Evolutionary conservation across 1,140 invertebrate species (phyloP).

Genomic region (Hestina assimilis): DNA sequence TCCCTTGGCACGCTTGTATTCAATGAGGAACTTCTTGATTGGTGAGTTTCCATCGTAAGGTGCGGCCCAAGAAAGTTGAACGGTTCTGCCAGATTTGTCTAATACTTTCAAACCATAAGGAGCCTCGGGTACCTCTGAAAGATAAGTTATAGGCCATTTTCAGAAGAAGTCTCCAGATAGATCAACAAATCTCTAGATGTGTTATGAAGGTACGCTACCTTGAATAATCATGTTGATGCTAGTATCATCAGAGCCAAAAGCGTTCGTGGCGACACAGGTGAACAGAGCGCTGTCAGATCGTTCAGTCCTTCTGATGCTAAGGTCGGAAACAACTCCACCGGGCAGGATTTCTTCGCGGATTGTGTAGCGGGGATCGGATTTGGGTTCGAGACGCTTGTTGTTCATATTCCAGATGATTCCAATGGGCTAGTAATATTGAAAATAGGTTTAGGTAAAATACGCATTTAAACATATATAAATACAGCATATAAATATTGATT

Average conservation of each 20-base stretch:
- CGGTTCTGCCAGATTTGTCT: conserved; percentile 93
- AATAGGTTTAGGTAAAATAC: not conserved
- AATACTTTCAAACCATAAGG: conserved; percentile 94
- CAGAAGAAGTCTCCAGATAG: too few species aligned
- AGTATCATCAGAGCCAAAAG: conserved; percentile 96
- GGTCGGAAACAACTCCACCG: conserved; percentile 91
- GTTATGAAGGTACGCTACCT: conserved; percentile 80
- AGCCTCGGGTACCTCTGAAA: conserved; percentile 93
- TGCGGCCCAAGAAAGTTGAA: conserved; percentile 94
- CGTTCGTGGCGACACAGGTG: conserved; percentile 96
- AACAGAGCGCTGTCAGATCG: conserved; percentile 95
- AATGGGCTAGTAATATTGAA: conserved; percentile 82
- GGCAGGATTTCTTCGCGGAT: conserved; percentile 93
- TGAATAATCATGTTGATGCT: conserved; percentile 97
- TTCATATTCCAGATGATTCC: conserved; percentile 98
- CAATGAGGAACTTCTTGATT: conserved; percentile 93
- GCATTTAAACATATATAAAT: conserved; percentile 3
- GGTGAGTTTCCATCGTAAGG: conserved; percentile 98
- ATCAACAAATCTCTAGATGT: too few species aligned
- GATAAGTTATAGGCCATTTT: too few species aligned
- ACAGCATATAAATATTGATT: not conserved
- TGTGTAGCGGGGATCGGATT: conserved; percentile 92
- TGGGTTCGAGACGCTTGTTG: conserved; percentile 92
- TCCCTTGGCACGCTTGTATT: conserved; percentile 94
- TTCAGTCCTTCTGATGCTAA: conserved; percentile 94